A percentile compares a stretch with the other conserved stretches of the same genome.
Conservation (phyloP, 1,140 invertebrate genomes). For the Drosophila tropicalis region DNA sequence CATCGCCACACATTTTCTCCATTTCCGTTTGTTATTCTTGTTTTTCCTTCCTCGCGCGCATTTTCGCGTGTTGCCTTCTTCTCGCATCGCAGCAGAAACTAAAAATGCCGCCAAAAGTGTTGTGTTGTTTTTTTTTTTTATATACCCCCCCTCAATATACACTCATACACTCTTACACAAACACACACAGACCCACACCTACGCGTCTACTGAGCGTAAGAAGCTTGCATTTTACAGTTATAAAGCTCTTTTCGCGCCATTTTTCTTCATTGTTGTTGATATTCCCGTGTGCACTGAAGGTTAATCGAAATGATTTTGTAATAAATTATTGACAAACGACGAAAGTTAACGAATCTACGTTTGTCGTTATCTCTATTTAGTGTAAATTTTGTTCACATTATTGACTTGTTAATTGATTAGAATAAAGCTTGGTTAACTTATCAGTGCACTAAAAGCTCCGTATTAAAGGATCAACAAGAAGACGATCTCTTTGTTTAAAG, state of each 20-base stretch:
- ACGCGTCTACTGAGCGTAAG: slow-evolving; percentile 23
- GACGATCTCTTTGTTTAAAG: too few relatives aligned
- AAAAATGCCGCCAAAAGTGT: slow-evolving; percentile 79
- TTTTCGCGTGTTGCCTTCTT: slow-evolving; percentile 70
- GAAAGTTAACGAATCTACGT: not conserved
- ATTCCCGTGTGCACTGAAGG: not conserved
- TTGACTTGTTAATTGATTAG: slow-evolving; percentile 1
- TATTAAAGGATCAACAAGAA: not conserved
- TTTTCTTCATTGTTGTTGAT: slow-evolving; percentile 40
- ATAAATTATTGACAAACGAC: not conserved
- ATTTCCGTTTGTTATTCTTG: slow-evolving; percentile 32
- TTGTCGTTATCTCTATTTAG: not conserved
- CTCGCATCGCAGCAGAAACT: slow-evolving; percentile 60
- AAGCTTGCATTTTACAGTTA: slow-evolving; percentile 61
- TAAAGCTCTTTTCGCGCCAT: slow-evolving; percentile 66
- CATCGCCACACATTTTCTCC: not conserved
- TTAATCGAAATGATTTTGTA: slow-evolving; percentile 21
- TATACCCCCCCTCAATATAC: slow-evolving; percentile 31
- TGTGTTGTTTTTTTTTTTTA: slow-evolving; percentile 34
- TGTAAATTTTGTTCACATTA: not conserved
- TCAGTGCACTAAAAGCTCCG: not conserved
- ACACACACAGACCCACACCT: slow-evolving; percentile 36
- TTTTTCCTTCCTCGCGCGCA: slow-evolving; percentile 36
- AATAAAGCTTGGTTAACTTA: not conserved
- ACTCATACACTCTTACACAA: not conserved